Base-by-base conservation (phyloP, 2,888 invertebrate genomes). In the Tachina fera region DNA sequence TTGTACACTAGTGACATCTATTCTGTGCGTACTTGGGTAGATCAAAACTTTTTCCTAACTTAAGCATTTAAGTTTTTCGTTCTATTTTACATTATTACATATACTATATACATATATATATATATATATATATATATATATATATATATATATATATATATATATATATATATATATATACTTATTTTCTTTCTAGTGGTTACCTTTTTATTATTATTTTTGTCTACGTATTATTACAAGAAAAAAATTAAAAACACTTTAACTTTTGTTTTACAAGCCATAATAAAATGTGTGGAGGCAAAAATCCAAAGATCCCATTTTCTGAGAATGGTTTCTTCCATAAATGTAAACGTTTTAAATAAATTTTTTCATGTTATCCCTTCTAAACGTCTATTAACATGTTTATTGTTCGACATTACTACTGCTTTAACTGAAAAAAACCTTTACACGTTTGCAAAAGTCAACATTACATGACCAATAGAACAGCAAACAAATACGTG, bases 401-500 rank as follows among this genome's bases (percentile, higher is more conserved):
- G 14, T 56, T 58, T 31, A n/a, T 39, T 72, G n/a, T 72, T 72
- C 31, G 0, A 31, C 31, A 31, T 31, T 16, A 19, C n/a, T 58
- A 13, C 47, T 61, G 16, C 1, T 11, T 58, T 22, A 67, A 56
- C 16, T 2, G 8, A 9, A 19, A 67, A 67, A 49, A n/a, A 56
- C 9, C 5, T 41, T 49, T 60, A 22, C 60, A 68, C 60, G 49
- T 77, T 49, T 67, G n/a, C 3, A 43, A 63, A 41, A 41, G 61
- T 51, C 43, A 51, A 43, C 51, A 63, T 9, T 47, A 56, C 56
- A 13, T 68, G 77, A 22, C 68, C 56, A 49, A 41, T 43, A 49
- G 22, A 13, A 61, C 47, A 47, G 63, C 19, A 16, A 74, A 16
- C 53, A 47, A 56, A n/a, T 53, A 72, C 39, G 78, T 78, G 83